Conservation (phyloP, 1,140 invertebrate species). For the Dendrolimus kikuchii region DNA sequence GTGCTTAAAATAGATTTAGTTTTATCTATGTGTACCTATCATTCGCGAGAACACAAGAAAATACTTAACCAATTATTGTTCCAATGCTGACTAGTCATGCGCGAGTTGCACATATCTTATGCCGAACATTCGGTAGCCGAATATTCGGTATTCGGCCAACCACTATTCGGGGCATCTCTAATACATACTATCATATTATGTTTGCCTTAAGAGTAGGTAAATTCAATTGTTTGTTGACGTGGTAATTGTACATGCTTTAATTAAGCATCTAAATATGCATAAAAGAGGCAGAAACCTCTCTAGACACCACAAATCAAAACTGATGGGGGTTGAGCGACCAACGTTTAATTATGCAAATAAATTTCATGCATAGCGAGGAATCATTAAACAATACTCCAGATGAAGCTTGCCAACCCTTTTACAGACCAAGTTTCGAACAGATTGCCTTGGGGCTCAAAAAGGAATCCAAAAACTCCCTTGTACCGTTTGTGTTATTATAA, state of each 20-base stretch:
- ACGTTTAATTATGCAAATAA: slow-evolving; percentile 70
- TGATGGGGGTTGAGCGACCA: slow-evolving; percentile 34
- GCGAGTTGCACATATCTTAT: no score
- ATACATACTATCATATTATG: no score
- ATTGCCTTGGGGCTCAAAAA: slow-evolving; percentile 42
- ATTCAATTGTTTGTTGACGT: background rate
- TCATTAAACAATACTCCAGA: slow-evolving; percentile 62
- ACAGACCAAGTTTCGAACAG: slow-evolving; percentile 58
- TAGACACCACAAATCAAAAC: slow-evolving; percentile 63
- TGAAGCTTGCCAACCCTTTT: slow-evolving; percentile 44
- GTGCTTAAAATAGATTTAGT: no score
- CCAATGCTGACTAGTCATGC: no score
- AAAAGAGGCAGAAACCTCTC: slow-evolving; percentile 41
- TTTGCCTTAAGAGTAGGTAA: no score
- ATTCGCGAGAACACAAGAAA: no score
- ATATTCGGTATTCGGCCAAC: no score
- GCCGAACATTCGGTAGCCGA: no score
- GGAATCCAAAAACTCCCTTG: slow-evolving; percentile 25
- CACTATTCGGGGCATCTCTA: no score
- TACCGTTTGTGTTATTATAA: no score
- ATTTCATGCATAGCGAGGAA: slow-evolving; percentile 61
- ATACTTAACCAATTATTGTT: no score
- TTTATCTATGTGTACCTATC: no score
- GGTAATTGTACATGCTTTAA: slow-evolving; percentile 26
- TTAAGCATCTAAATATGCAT: slow-evolving; percentile 62